Evolutionary conservation across 92 coral and sea anemone genomes (phyloP), one percentile per base, ranked within the genome.

Genomic region (Epizoanthus rinbou): DNA sequence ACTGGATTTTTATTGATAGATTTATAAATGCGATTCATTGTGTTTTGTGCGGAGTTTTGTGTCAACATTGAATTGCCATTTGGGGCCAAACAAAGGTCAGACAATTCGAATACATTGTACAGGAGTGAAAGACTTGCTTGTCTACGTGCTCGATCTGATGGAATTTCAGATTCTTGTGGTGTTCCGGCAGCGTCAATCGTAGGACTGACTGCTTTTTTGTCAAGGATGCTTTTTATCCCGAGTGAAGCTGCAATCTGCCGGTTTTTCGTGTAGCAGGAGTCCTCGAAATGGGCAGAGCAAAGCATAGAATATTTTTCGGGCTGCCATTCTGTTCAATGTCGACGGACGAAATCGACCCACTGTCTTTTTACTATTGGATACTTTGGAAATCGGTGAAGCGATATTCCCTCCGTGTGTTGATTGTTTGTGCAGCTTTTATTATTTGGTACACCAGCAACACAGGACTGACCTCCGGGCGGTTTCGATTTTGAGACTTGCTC

Each of bases 221-320:
- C 37, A 0, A 76, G 65, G 47, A 35, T 76, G 35, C 82, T 50
- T 76, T 76, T 76, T 33, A 64, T 39, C 69, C 73, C 73, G 59
- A 80, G 59, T 53, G 84, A 60, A 59, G 70, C 73, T 59, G 84
- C 84, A 60, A 64, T 59, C 69, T 65, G 60, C 70, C 59, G 33
- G 57, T 80, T 80, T 69, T 59, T 64, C 70, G 54, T 64, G 71
- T 62, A 65, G 58, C 75, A 80, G 59, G 84, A 60, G 59, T 80
- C 84, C 73, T 80, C 57, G 39, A 80, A 80, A 69, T 80, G 76
- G 74, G 74, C 74, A 52, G 85, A 80, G 72, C 85, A 80, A 60
- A 41, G 45, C 1, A 41, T 0, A 41, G 6, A 41, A 6, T 41
- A 41, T 4, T 3, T 41, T 41, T 41, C 8, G 45, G 47, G 53